Evolutionary conservation across 64 coral and sea anemone species (phyloP), one percentile per base, ranked within the genome.

Genomic region (Trachythela sp.): DNA sequence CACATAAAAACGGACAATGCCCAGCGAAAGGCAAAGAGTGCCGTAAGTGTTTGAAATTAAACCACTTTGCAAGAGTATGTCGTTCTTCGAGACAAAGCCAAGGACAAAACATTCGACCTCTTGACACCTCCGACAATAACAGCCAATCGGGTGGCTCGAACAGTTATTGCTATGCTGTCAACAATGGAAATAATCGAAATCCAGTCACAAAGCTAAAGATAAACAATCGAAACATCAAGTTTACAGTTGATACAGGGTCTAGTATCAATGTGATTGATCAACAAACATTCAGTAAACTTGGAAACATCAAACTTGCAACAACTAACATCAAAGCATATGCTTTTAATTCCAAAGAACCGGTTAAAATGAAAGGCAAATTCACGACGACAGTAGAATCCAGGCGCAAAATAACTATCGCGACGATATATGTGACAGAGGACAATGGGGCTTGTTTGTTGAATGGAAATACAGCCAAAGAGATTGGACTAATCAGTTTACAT

Each of bases 311-410:
- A 72, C 68, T 72, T 0, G 32, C 24, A 11, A 14, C 68, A 72
- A 72, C 68, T 30, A 30, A 26, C 32, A 7, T 72, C 32, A 72
- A 72, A 72, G 68, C 68, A 72, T 72, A 72, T 35, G n/a, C 68
- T 9, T 72, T 72, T 7, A 13, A 72, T 72, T 18, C 1, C n/a
- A 72, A 35, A 26, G 32, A 0, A 13, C 68, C 68, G 29, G 68
- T 72, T 26, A 1, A 72, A 72, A 72, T 72, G 68, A 35, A 72
- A 72, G 68, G 68, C 24, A 72, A 72, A 72, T 72, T 72, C 32
- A 26, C n/a, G 10, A 35, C 32, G 2, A 30, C 32, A 0, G 68
- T 35, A 10, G 68, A 72, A 26, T 72, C 68, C 17, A 72, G 32
- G 29, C 10, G 32, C 68, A 72, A 72, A 72, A 30, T 72, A 30